Evolutionary conservation across 2,888 invertebrate genomes (phyloP).

Genomic region (Aphidoletes aphidimyza): DNA sequence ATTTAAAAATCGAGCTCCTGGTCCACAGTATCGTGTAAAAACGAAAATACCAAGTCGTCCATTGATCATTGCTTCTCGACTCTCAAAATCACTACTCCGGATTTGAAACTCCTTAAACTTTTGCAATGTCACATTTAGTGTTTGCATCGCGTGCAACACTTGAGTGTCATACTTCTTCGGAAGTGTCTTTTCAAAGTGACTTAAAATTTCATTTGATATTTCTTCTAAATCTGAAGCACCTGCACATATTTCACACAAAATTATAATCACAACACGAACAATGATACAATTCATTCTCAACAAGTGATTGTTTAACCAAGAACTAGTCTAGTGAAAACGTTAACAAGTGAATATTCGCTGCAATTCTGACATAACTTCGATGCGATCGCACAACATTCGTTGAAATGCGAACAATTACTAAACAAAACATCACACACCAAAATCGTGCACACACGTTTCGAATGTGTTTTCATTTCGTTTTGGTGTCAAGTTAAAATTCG

Average conservation of each 20-base stretch:
- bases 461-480: no score
- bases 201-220: background rate
- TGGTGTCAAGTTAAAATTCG: no score
- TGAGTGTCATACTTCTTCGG: background rate
- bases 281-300: background rate
- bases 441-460: background rate
- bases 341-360: background rate
- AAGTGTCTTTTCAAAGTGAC: background rate
- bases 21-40: conserved; percentile 42
- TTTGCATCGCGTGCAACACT: background rate
- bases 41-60: conserved; percentile 4
- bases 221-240: background rate
- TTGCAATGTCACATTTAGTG: background rate
- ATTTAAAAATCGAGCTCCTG: background rate
- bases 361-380: conserved; percentile 3
- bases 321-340: background rate
- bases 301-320: background rate
- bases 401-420: conserved; percentile 1
- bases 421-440: background rate
- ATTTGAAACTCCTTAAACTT: conserved; percentile 18
- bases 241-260: background rate
- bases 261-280: background rate
- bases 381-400: background rate
- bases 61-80: background rate
- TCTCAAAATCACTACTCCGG: background rate